Conservation (phyloP, 2,113 vertebrate species). For the Carassius carassius region DNA sequence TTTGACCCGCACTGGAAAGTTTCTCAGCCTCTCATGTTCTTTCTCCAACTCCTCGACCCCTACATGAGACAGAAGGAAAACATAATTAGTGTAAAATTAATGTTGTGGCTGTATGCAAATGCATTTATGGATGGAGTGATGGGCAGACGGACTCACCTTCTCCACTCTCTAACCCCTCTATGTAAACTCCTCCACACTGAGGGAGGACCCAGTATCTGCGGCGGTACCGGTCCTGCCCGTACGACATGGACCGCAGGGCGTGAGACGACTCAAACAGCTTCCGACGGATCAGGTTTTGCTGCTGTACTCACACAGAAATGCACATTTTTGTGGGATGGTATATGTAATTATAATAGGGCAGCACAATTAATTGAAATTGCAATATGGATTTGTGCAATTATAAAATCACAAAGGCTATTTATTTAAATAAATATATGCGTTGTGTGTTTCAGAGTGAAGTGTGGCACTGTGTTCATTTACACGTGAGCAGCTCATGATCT, state of each 20-base stretch:
- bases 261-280: conserved; percentile 97
- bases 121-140: not conserved
- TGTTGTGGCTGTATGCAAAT: not conserved
- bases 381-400: not conserved
- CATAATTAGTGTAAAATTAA: not conserved
- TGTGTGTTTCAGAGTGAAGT: not conserved
- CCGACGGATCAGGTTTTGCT: conserved; percentile 94
- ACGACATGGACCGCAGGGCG: conserved; percentile 94
- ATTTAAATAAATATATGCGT: not conserved
- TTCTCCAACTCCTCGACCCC: conserved; percentile 92
- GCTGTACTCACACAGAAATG: conserved; percentile 72
- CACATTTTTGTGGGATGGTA: not conserved
- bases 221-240: conserved; percentile 93
- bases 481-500: not conserved
- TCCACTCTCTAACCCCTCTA: conserved; percentile 96
- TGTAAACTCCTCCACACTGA: conserved; percentile 94
- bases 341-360: not conserved
- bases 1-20: conserved; percentile 85
- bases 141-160: conserved; percentile 82
- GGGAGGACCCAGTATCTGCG: conserved; percentile 97
- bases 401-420: not conserved
- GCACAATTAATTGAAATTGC: not conserved
- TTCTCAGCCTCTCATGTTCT: conserved; percentile 87
- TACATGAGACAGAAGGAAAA: conserved; percentile 57
- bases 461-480: not conserved